A percentile compares a stretch with the other conserved stretches of the same genome.
phyloP scores from a whole-genome alignment of 2,797 vertebrate genomes.

The Adrianichthys oophorus region DNA sequence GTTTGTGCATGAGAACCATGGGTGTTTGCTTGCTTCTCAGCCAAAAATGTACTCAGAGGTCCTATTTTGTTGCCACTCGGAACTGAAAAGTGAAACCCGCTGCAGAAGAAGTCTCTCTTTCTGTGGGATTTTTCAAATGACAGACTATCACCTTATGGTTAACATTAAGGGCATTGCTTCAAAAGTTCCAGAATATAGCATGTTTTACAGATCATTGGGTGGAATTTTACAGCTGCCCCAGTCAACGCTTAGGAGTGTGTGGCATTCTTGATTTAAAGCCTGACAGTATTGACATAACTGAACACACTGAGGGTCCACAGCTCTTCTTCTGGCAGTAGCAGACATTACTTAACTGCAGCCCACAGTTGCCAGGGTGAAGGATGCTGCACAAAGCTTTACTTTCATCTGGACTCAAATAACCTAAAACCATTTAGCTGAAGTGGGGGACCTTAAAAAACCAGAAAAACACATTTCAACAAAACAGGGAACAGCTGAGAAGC shows the following conservation, averaged over 20 bases:
- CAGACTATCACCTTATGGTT: background rate
- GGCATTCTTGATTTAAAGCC: conserved; percentile 25
- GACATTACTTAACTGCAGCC: conserved; percentile 52
- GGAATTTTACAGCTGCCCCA: conserved; percentile 16
- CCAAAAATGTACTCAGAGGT: conserved; percentile 7
- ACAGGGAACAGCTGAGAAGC: conserved; percentile 4
- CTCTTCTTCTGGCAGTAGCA: conserved; percentile 41
- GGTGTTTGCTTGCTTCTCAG: conserved; percentile 11
- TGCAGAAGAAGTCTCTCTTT: background rate
- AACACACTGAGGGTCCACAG: conserved; percentile 27
- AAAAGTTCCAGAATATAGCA: background rate
- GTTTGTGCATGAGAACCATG: conserved; percentile 21
- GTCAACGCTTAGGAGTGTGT: conserved; percentile 24
- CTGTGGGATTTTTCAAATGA: conserved; percentile 8
- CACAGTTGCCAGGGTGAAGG: conserved; percentile 50
- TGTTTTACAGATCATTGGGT: background rate
- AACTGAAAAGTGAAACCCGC: conserved; percentile 17
- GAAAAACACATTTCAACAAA: conserved; percentile 25
- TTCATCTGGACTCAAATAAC: conserved; percentile 42
- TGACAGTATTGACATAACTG: conserved; percentile 39
- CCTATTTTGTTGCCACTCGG: conserved; percentile 7
- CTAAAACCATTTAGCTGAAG: conserved; percentile 43
- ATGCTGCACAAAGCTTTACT: conserved; percentile 33
- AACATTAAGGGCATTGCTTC: conserved; percentile 1
- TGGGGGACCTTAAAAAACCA: conserved; percentile 30